Evolutionary conservation across 2,113 vertebrate genomes (phyloP).

Genomic region (Enhydra lutris): DNA sequence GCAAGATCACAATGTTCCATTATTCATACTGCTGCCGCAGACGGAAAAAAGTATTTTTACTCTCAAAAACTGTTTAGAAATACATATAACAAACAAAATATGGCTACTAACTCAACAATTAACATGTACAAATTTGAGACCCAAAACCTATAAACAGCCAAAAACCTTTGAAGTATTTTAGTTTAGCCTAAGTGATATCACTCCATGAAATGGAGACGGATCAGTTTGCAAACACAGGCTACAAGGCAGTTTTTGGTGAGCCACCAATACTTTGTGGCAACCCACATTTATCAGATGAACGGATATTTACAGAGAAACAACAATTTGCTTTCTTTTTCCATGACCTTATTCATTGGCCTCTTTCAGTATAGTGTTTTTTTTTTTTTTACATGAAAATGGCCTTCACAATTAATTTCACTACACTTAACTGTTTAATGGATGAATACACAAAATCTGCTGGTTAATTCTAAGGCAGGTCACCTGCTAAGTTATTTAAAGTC

Average conservation of each 20-base stretch:
- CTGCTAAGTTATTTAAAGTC: neutral
- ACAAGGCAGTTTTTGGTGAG: constrained; percentile 41
- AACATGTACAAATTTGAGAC: constrained; percentile 58
- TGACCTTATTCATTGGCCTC: constrained; percentile 27
- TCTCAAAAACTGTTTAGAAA: constrained; percentile 30
- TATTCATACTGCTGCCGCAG: constrained; percentile 36
- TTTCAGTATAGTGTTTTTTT: neutral
- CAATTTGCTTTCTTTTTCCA: constrained; percentile 57
- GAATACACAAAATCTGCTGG: neutral
- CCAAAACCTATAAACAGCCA: constrained; percentile 50
- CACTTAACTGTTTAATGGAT: neutral
- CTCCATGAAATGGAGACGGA: neutral
- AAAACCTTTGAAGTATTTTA: constrained; percentile 47
- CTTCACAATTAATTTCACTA: constrained; percentile 19
- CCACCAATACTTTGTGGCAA: constrained; percentile 45
- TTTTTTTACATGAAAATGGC: constrained; percentile 16
- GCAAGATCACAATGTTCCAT: constrained; percentile 17
- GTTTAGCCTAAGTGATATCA: constrained; percentile 24
- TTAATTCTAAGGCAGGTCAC: neutral
- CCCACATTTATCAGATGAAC: constrained; percentile 52
- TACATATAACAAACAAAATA: neutral
- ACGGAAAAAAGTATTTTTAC: constrained; percentile 57
- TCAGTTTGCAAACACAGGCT: constrained; percentile 17
- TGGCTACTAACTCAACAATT: constrained; percentile 47
- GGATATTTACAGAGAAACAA: constrained; percentile 57